Evolutionary conservation across 2,888 invertebrate species (phyloP), one percentile per base, ranked within the genome.

Genomic region (Caradrina kadenii): DNA sequence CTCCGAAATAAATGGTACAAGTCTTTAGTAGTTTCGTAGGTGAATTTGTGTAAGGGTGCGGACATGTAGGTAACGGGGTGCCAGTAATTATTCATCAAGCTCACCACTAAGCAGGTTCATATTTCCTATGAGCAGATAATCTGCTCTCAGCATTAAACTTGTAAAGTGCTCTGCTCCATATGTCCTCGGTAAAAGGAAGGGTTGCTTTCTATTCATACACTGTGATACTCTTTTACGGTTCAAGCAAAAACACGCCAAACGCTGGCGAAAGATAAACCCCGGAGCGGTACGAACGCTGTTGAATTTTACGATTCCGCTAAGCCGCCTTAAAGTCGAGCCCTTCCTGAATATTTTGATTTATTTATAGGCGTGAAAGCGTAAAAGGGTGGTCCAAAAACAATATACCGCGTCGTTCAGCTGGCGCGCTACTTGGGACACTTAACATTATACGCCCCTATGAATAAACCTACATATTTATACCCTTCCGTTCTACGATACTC

Each of bases 341-440:
- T 95, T 94, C 93, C 94, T 94, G 95, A 94, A 96, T 95, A 95
- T 95, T 96, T 95, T 96, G 95, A 96, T 96, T 96, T 96, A 96
- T 96, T 96, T 96, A 96, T 94, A 93, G 94, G 93, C 92, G 92
- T 91, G 90, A 94, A 93, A 89, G 93, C 93, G 93, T 94, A 93
- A 94, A 95, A 93, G 94, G 94, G 93, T 94, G 93, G 92, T 91
- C 92, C 90, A 91, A 93, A 94, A 94, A 94, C 94, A 94, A 94
- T 94, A 94, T 93, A 93, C 92, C 89, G 89, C 89, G 88, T 87
- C 88, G 90, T 90, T 92, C 91, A 92, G 87, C 88, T 87, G 88
- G 84, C 89, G 85, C 88, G 86, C 88, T 83, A 84, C 86, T 88
- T 85, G 84, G 86, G 88, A 89, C 90, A 89, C 90, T 90, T 91